Conservation (phyloP, 2,888 invertebrate species). For the Pimpla rufipes region DNA sequence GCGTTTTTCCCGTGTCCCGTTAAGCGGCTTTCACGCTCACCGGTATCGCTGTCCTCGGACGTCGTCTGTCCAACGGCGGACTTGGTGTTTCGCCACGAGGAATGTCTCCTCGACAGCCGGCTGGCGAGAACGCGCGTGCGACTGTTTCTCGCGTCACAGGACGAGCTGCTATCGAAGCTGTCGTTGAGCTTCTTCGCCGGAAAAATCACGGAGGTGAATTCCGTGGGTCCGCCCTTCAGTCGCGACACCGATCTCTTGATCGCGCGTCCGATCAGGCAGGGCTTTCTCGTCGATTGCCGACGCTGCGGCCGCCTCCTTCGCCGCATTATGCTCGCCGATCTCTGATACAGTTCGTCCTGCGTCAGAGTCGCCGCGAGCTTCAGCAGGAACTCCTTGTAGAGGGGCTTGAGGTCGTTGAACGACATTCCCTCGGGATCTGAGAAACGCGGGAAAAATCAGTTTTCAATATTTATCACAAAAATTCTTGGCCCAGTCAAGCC, state of each 20-base stretch:
- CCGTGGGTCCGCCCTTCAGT: constrained; percentile 82
- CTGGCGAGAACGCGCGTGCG: constrained; percentile 81
- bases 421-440: constrained; percentile 95
- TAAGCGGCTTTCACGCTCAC: constrained; percentile 72
- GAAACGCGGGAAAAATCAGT: neutral
- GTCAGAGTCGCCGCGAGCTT: constrained; percentile 95
- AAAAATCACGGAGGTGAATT: constrained; percentile 85
- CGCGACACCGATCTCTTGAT: constrained; percentile 84
- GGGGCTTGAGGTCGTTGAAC: constrained; percentile 96
- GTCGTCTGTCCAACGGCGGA: constrained; percentile 79
- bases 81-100: constrained; percentile 77
- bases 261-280: constrained; percentile 82
- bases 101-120: constrained; percentile 79
- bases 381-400: constrained; percentile 95
- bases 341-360: constrained; percentile 96
- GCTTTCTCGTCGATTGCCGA: constrained; percentile 79
- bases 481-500: neutral
- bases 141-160: constrained; percentile 81
- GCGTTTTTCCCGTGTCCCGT: neutral
- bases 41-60: constrained; percentile 84
- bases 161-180: constrained; percentile 83
- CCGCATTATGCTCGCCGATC: constrained; percentile 95
- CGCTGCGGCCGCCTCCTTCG: constrained; percentile 85
- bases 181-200: constrained; percentile 83
- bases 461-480: neutral